Conservation (phyloP, 2,888 invertebrate species). For the Actias luna region DNA sequence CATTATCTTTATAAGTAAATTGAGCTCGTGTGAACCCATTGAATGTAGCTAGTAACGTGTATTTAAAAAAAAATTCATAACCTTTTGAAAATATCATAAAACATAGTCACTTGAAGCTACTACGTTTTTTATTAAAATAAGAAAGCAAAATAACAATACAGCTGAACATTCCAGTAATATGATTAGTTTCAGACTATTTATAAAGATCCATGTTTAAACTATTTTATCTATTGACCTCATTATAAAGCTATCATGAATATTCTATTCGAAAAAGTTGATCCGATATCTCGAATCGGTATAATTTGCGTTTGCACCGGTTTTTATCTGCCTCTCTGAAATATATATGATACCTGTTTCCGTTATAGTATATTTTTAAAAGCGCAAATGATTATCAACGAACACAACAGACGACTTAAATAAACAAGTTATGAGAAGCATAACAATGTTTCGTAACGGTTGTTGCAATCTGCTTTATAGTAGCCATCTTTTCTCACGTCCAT, state of each 20-base stretch:
- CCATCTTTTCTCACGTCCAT: conserved; percentile 5
- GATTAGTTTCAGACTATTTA: background rate
- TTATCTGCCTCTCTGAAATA: background rate
- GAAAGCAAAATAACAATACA: no score
- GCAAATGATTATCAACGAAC: background rate
- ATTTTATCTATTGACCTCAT: background rate
- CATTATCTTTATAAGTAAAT: no score
- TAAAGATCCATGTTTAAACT: background rate
- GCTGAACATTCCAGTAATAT: no score
- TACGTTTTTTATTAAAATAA: no score
- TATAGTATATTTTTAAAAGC: background rate
- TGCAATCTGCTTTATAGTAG: background rate
- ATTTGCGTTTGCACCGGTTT: background rate
- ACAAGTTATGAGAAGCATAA: conserved; percentile 7
- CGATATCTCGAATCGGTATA: background rate
- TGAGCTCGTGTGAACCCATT: no score
- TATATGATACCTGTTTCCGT: background rate
- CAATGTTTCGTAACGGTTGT: conserved; percentile 8
- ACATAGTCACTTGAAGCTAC: no score
- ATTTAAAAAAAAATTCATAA: no score
- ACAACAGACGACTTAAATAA: conserved; percentile 5
- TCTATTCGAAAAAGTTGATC: background rate
- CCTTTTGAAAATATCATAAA: no score
- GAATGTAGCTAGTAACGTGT: no score
- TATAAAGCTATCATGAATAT: background rate